Base-by-base conservation (phyloP, 64 coral and sea anemone genomes). In the Dendrophyllia cribrosa region DNA sequence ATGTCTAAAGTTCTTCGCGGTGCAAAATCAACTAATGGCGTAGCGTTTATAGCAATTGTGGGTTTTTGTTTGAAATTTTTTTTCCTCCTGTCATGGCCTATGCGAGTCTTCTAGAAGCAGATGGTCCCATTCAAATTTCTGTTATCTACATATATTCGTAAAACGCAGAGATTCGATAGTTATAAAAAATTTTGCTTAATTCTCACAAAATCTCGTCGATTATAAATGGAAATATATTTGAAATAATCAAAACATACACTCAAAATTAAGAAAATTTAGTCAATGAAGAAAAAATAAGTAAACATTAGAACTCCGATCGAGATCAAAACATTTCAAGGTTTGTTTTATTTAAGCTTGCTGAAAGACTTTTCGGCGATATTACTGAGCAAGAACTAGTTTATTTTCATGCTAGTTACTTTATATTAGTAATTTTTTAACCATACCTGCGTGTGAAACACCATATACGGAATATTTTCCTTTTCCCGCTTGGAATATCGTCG, bases 401-500 rank as follows among this genome's bases (percentile, higher is more conserved):
- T 77, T 90, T 91, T 13, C 46, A 19, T 52, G 13, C 7, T 24
- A 34, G 66, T 60, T 55, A 75, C n/a, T 61, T 77, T 66, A 4
- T 51, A 6, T 7, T 19, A 43, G 17, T 49, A 12, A 21, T 24
- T 3, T 66, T 25, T 52, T 19, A 58, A 20, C 20, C 58, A 17
- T 93, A 89, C 90, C 92, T 88, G 88, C 92, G 60, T 88, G 70
- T 4, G 76, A 87, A 34, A 86, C 88, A 9, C 74, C 90, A 22
- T 87, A 96, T 67, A 93, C 75, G 25, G 91, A 83, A 12, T 79
- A 71, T 68, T 87, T 79, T 70, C 87, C 66, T n/a, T 80, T 92
- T 49, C 92, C 72, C 16, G 89, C 77, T 51, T 90, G 72, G 70
- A 95, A 95, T n/a, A 90, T 72, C 20, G 49, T 58, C 47, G 77